Base-by-base conservation (phyloP, 2,113 vertebrate genomes). In the Perca flavescens region DNA sequence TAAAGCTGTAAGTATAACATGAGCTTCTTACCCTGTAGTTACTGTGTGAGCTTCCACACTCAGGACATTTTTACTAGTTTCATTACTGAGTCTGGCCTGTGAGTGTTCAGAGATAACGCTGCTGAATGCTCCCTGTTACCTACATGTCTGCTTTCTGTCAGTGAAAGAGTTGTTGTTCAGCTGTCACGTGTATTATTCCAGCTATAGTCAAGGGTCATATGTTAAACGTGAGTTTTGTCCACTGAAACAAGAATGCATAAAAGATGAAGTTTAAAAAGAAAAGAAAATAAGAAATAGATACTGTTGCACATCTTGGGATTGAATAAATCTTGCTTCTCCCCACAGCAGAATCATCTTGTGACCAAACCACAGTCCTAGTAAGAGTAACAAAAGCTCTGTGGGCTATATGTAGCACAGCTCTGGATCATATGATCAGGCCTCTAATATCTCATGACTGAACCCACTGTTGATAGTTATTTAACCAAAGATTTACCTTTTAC, bases 341-440 rank as follows among this genome's bases (percentile, higher is more conserved):
- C 28, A 50, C 43, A 77, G 86, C 79, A 80, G 56, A 46, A 69
- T 79, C 22, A 56, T 88, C 88, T 87, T 88, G 86, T 91, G 88
- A 89, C 62, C 12, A 0, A 89, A 84, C 31, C 71, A 25, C 63
- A 1, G 50, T 65, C 54, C 2, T n/a, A 28, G n/a, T 19, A 15
- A 49, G 31, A 72, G 67, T 79, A 80, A 43, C 69, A 67, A 34
- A 70, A 34, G 52, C 21, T 53, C 40, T 56, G 73, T 46, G 47
- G 66, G 72, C 40, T 76, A 22, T n/a, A 74, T 71, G 61, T 1
- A 63, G 77, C 28, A 43, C 73, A 54, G 13, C 63, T 73, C 14
- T 6, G 17, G n/a, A 65, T 88, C 84, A 82, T 75, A 65, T 77
- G 80, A 86, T 74, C 65, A 31, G 28, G 17, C 19, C 12, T 50